These are phyloP conservation scores for Acanthurus tractus DNA, from an alignment of 2,797 vertebrate genomes.

Conservation along the genomic window DNA sequence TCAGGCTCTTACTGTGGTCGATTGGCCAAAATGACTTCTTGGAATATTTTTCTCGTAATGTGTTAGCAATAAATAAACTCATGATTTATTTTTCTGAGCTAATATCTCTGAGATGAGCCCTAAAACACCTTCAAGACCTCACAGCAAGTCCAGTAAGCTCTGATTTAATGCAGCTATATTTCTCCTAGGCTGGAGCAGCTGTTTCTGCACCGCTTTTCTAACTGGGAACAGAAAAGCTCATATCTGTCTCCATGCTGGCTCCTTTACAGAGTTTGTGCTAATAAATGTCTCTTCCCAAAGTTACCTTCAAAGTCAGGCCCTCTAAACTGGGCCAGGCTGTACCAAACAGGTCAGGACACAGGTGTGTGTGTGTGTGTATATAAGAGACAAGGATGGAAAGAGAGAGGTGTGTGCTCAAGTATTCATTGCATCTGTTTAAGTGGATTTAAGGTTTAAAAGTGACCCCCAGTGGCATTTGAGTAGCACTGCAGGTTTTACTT, in stretches of 20 bases:
- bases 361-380: slow-evolving; percentile 43
- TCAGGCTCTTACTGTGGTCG: slow-evolving; percentile 26
- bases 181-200: slow-evolving; percentile 16
- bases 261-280: slow-evolving; percentile 45
- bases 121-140: background rate
- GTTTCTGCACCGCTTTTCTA: slow-evolving; percentile 10
- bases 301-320: slow-evolving; percentile 68
- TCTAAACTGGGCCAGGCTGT: slow-evolving; percentile 69
- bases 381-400: slow-evolving; percentile 2
- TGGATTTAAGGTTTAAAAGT: slow-evolving; percentile 51
- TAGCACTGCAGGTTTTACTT: slow-evolving; percentile 20
- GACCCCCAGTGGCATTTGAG: slow-evolving; percentile 69
- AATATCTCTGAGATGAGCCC: background rate
- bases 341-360: slow-evolving; percentile 71
- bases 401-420: background rate
- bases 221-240: slow-evolving; percentile 14
- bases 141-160: background rate
- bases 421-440: background rate
- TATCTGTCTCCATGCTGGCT: slow-evolving; percentile 18
- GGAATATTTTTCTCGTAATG: slow-evolving; percentile 27
- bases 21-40: slow-evolving; percentile 18
- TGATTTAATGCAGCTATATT: slow-evolving; percentile 24
- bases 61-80: slow-evolving; percentile 15
- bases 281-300: slow-evolving; percentile 64
- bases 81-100: slow-evolving; percentile 18